phyloP scores from a whole-genome alignment of 30 jellyfish, hydroid and myxozoan genomes.

The Pseudorhiza aurosa region DNA sequence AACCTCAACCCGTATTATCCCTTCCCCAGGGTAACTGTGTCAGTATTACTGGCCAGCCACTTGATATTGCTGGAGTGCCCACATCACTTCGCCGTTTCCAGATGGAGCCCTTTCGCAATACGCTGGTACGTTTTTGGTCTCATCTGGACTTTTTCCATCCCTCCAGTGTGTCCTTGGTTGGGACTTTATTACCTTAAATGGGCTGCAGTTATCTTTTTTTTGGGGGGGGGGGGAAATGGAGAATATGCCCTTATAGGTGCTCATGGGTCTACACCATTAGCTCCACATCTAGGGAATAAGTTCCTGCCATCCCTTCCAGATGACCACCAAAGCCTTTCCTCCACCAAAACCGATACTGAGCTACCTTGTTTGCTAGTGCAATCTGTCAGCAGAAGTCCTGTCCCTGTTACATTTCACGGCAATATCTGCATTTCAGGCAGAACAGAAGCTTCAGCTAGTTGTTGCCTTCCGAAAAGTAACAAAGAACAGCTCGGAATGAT shows the following conservation, averaged over 20 bases:
- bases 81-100: neutral
- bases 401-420: neutral
- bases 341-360: neutral
- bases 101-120: neutral
- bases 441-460: slow-evolving; percentile 5
- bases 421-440: slow-evolving; percentile 36
- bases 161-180: slow-evolving; percentile 29
- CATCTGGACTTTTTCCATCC: neutral
- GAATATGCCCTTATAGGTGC: neutral
- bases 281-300: neutral
- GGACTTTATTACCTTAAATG: slow-evolving; percentile 23
- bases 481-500: slow-evolving; percentile 27
- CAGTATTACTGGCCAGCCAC: slow-evolving; percentile 34
- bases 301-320: neutral
- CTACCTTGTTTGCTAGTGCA: slow-evolving; percentile 20
- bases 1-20: too few relatives aligned
- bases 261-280: slow-evolving; percentile 5
- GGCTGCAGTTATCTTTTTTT: neutral
- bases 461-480: slow-evolving; percentile 17
- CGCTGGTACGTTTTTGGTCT: slow-evolving; percentile 10
- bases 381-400: slow-evolving; percentile 22
- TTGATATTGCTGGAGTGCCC: slow-evolving; percentile 8
- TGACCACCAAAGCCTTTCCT: neutral
- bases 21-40: neutral
- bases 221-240: neutral